Evolutionary conservation across 2,888 invertebrate species (phyloP), one percentile per base, ranked within the genome.

Genomic region (Cephus rjabovi): DNA sequence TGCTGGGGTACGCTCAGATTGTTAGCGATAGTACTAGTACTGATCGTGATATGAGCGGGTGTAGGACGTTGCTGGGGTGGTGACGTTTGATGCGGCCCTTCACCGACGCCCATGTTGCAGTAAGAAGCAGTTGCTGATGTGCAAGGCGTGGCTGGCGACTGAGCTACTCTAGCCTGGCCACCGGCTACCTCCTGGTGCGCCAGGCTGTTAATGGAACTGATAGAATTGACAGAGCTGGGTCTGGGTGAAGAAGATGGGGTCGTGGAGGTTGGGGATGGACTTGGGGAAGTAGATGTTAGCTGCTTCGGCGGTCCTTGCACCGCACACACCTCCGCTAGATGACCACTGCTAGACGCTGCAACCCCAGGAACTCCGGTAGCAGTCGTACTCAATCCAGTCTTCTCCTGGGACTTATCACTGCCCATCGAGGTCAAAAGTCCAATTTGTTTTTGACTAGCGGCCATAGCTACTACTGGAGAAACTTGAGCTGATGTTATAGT

Each of bases 251-350:
- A 89, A 81, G 90, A 89, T 77, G 91, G 87, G 79, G 88, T 86
- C 82, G 89, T 88, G 83, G 88, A 89, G 79, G 87, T 87, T 77
- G 90, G 89, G 81, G 90, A 90, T 81, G 89, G 90, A 86, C 87
- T 89, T 78, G 90, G 90, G 89, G 89, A 90, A 88, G 87, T 86
- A 88, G 91, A 87, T 89, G 90, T 89, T 90, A 90, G 90, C 90
- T 90, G 91, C 90, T 87, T 90, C 86, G 88, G 90, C 87, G 89
- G 90, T 89, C 90, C 91, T 90, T 90, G 91, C 88, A 91, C 91
- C 91, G 90, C 91, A 91, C 91, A 91, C 91, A 91, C 91, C 91
- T 91, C 91, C 90, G 89, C 90, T 86, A 89, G 89, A 87, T 91
- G 91, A 86, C 87, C 86, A 90, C 90, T 91, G 87, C 84, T 86